A percentile compares a stretch with the other conserved stretches of the same genome.
These are phyloP conservation scores for Dorcus parallelipipedus DNA, from an alignment of 2,888 invertebrate genomes.

Conservation along the genomic window DNA sequence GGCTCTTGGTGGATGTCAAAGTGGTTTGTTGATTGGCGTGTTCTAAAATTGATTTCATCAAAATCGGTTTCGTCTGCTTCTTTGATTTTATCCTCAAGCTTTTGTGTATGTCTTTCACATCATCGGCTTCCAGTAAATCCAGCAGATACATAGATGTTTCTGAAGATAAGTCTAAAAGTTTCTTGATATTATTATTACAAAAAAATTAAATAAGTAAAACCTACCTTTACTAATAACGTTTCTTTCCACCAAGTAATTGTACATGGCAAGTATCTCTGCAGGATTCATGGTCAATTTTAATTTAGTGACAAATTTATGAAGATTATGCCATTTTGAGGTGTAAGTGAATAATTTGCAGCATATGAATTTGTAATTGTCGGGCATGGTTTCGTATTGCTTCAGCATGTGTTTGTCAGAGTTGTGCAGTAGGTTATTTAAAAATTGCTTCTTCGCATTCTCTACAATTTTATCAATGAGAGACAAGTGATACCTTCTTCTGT, in stretches of 20 bases:
- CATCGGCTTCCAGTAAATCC: slow-evolving; percentile 16
- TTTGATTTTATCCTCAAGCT: slow-evolving; percentile 22
- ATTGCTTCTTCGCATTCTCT: not conserved
- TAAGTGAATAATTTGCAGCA: slow-evolving; percentile 24
- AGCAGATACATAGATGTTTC: slow-evolving; percentile 23
- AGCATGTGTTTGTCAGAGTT: slow-evolving; percentile 8
- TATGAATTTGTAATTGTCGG: slow-evolving; percentile 10
- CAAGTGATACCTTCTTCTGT: not conserved
- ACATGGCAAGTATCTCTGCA: slow-evolving; percentile 27
- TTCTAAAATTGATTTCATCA: slow-evolving; percentile 8
- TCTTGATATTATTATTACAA: not conserved
- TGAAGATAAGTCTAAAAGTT: slow-evolving; percentile 20
- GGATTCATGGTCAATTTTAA: slow-evolving; percentile 22
- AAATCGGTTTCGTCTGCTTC: not conserved
- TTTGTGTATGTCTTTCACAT: slow-evolving; percentile 24
- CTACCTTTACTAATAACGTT: slow-evolving; percentile 31
- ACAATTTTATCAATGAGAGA: slow-evolving; percentile 7
- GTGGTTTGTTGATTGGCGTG: slow-evolving; percentile 30
- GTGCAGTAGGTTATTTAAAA: slow-evolving; percentile 7
- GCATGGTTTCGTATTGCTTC: slow-evolving; percentile 9
- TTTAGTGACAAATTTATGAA: slow-evolving; percentile 20
- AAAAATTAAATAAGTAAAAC: not conserved
- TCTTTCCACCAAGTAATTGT: slow-evolving; percentile 24
- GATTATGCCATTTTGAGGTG: slow-evolving; percentile 28
- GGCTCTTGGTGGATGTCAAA: slow-evolving; percentile 29